Base-by-base conservation (phyloP, 1,140 invertebrate genomes). In the Zaprionus inermis region DNA sequence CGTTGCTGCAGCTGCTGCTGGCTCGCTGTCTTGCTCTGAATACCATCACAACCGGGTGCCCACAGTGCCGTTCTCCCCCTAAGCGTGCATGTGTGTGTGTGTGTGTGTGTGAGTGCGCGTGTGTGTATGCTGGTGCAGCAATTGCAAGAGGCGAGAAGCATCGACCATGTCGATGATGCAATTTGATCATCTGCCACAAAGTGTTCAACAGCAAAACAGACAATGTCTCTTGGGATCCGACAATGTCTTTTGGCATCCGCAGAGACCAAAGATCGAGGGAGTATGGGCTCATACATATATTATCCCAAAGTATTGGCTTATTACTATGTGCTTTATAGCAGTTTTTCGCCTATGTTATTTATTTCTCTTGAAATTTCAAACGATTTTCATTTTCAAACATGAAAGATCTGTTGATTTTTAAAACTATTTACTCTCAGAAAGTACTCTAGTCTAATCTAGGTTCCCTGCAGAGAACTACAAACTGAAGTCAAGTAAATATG, bases 11-110 rank as follows among this genome's bases (percentile, higher is more conserved):
- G 46, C 24, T 16, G 18, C 44, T 20, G 44, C 9, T 46, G 44
- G 24, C 44, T 49, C 10, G 55, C 57, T 63, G 86, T 90, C 80
- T 91, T 90, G 86, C 86, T 90, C 86, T 90, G 81, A 86, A 90
- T 90, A 90, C 77, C 69, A 58, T 52, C 58, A 61, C 49, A 55
- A 30, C 38, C 16, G 38, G 38, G 38, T 44, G 38, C 38, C 38
- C n/a, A 16, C 38, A 44, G 38, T 44, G 30, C 54, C 54, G 16
- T 51, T 61, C 51, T 55, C 34, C 52, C 34, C 24, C 24, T 28
- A 28, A 14, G 9, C 14, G 30, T 41, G 28, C 34, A 22, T 41
- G 7, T 28, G 46, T 22, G 9, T 9, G 10, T 5, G 41, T 34
- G 12, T 64, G 7, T 38, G 10, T 41, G 5, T 51, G 2, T 18